Conservation (phyloP, 2,888 invertebrate genomes). For the Ichneumoninae sp. region DNA sequence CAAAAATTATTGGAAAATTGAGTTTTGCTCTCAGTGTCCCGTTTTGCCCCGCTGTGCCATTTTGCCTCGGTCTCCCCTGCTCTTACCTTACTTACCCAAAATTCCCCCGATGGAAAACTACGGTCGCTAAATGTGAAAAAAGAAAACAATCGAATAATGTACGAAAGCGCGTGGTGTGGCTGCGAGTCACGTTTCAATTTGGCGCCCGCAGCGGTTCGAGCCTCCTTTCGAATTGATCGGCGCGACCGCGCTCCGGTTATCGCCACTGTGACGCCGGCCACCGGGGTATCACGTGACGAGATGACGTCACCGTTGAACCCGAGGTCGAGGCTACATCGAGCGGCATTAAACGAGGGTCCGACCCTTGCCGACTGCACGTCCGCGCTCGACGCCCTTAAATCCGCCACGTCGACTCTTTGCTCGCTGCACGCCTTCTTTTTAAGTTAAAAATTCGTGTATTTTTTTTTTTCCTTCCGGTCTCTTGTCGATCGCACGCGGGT, state of each 20-base stretch:
- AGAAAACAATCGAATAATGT: not conserved
- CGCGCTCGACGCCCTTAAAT: slow-evolving; percentile 58
- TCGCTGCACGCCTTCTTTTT: not conserved
- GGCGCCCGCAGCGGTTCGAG: slow-evolving; percentile 15
- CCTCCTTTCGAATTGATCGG: slow-evolving; percentile 35
- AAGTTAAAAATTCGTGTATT: not conserved
- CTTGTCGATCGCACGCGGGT: not conserved
- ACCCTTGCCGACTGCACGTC: slow-evolving; percentile 56
- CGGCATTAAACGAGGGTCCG: slow-evolving; percentile 58
- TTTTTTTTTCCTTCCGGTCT: not conserved
- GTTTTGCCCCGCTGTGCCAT: too few relatives aligned
- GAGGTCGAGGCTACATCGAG: slow-evolving; percentile 70
- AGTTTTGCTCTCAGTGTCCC: too few relatives aligned
- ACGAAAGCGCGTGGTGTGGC: not conserved
- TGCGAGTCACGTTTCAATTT: slow-evolving; percentile 19
- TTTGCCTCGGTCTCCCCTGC: too few relatives aligned
- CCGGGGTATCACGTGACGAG: slow-evolving; percentile 64
- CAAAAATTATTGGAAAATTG: too few relatives aligned
- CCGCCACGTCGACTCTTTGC: slow-evolving; percentile 44
- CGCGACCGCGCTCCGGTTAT: slow-evolving; percentile 30
- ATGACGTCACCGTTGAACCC: slow-evolving; percentile 70
- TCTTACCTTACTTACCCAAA: too few relatives aligned
- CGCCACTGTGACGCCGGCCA: slow-evolving; percentile 56
- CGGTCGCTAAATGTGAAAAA: not conserved
- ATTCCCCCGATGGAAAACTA: not conserved